Evolutionary conservation across 2,113 vertebrate genomes (phyloP).

Genomic region (Mobula birostris): DNA sequence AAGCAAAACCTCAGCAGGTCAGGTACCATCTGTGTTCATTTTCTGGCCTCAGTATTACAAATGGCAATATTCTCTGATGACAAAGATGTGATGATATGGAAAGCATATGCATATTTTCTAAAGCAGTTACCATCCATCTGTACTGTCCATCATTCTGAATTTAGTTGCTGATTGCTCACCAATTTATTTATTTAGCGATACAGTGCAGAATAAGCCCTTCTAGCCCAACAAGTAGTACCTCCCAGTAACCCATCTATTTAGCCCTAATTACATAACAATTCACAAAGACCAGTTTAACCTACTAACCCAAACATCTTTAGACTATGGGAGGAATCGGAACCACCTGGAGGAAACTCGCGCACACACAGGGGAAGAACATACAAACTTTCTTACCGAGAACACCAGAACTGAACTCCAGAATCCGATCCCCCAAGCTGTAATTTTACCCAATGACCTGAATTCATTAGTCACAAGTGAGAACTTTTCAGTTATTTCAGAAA

Average conservation of each 20-base stretch:
- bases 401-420: too few species aligned
- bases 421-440: too few species aligned
- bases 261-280: background rate
- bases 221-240: too few species aligned
- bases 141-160: background rate
- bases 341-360: too few species aligned
- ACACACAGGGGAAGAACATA: too few species aligned
- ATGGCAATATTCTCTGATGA: background rate
- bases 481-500: background rate
- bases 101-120: background rate
- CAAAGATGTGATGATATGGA: background rate
- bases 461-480: slow-evolving; percentile 14
- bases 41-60: too few species aligned
- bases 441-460: background rate
- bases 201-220: too few species aligned
- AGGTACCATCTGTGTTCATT: background rate
- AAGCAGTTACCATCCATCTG: background rate
- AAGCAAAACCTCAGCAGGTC: background rate
- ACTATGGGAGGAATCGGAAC: too few species aligned
- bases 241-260: background rate
- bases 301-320: too few species aligned
- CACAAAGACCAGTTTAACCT: too few species aligned
- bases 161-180: background rate
- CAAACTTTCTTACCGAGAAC: too few species aligned
- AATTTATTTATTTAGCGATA: too few species aligned